phyloP scores from a whole-genome alignment of 2,113 vertebrate species.

The Albula glossodonta region DNA sequence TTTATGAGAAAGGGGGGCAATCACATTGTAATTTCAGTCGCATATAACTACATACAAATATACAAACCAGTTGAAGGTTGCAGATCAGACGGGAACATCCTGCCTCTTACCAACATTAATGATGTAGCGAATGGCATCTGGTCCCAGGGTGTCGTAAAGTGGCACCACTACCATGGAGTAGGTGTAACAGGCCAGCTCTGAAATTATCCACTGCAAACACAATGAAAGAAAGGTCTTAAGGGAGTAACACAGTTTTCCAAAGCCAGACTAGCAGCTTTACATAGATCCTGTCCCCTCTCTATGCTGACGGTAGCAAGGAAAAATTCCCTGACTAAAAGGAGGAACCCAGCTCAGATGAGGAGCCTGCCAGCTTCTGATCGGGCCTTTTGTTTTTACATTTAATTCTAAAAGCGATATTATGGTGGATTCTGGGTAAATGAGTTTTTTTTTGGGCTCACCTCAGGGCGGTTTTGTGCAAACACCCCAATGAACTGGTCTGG shows the following conservation, averaged over 20 bases:
- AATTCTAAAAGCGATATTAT: too few relatives aligned
- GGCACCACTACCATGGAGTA: slow-evolving; percentile 98
- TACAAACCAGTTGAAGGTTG: neutral
- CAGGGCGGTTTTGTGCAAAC: slow-evolving; percentile 96
- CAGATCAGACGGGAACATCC: neutral
- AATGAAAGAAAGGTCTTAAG: slow-evolving; percentile 34
- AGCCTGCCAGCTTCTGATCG: too few relatives aligned
- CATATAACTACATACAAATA: neutral
- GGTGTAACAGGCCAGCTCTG: slow-evolving; percentile 95
- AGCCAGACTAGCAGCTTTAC: neutral
- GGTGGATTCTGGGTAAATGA: neutral
- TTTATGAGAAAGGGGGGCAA: too few relatives aligned
- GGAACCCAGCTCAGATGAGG: too few relatives aligned
- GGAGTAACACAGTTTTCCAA: neutral
- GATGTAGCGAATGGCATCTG: slow-evolving; percentile 91
- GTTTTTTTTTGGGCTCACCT: slow-evolving; percentile 69
- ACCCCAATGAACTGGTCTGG: slow-evolving; percentile 90
- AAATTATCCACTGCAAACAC: slow-evolving; percentile 89
- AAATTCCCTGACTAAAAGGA: too few relatives aligned
- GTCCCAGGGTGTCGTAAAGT: slow-evolving; percentile 91
- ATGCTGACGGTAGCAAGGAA: too few relatives aligned
- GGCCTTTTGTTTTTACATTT: too few relatives aligned
- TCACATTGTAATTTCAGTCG: too few relatives aligned
- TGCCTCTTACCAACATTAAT: slow-evolving; percentile 85
- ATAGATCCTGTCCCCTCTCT: too few relatives aligned